These are phyloP conservation scores for Hydropsyche tenuis DNA, from an alignment of 1,140 invertebrate species.

Conservation along the genomic window DNA sequence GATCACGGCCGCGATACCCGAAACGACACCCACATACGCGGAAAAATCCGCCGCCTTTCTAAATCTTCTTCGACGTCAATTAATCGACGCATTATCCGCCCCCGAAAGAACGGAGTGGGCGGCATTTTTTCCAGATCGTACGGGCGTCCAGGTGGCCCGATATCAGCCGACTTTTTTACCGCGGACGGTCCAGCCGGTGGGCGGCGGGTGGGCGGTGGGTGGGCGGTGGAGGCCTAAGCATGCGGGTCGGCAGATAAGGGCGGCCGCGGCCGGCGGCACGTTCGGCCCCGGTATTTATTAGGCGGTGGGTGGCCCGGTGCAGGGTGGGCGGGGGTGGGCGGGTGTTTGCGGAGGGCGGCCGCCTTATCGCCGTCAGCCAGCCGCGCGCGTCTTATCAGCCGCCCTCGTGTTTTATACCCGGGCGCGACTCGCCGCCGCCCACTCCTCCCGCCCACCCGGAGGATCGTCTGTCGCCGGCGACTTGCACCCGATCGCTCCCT, in stretches of 20 bases:
- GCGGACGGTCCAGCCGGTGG: background rate
- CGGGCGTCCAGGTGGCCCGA: no score
- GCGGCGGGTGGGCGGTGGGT: background rate
- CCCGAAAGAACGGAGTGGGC: no score
- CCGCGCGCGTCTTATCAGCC: conserved; percentile 49
- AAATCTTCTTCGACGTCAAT: no score
- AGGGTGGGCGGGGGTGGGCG: conserved; percentile 21
- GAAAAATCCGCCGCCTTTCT: no score
- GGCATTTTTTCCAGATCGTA: no score
- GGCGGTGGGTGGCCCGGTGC: conserved; percentile 12
- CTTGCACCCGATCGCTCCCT: conserved; percentile 4
- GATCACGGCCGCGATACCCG: no score
- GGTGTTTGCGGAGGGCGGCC: conserved; percentile 33
- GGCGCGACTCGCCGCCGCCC: background rate
- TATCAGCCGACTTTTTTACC: background rate
- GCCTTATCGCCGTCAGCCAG: conserved; percentile 49
- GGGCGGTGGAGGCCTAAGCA: conserved; percentile 13
- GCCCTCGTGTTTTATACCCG: conserved; percentile 45
- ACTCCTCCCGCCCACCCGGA: background rate
- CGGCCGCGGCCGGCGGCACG: conserved; percentile 33
- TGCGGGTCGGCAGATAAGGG: conserved; percentile 32
- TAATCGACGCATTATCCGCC: no score
- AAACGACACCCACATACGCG: no score
- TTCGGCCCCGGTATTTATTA: conserved; percentile 47
- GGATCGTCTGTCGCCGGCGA: conserved; percentile 2